Base-by-base conservation (phyloP, 2,888 invertebrate genomes). In the Blastobasis adustella region DNA sequence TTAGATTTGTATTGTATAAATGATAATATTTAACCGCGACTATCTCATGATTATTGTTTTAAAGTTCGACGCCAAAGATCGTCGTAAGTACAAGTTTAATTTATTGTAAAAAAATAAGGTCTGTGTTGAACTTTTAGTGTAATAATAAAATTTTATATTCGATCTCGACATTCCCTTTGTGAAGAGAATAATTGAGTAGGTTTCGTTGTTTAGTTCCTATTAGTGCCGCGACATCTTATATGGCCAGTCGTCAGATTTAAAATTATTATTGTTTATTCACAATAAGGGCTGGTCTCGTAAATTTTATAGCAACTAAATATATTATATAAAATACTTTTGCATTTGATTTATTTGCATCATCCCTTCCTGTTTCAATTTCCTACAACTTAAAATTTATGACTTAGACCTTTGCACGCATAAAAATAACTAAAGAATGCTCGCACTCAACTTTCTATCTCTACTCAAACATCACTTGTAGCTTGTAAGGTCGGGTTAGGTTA, bases 131-230 rank as follows among this genome's bases (percentile, higher is more conserved):
- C 73, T 69, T 70, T 61, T 52, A 61, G 57, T 55, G 54, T 55
- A 53, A 54, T 52, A 53, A 52, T 36, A 50, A 65, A 65, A 63
- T 67, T 66, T 62, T 62, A 66, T 65, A 65, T 67, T 73, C 70
- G 80, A 82, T 84, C 79, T 86, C 83, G 76, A 83, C 85, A 83
- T 86, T 86, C 82, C 86, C 71, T 67, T 23, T 23, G 68, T 76
- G 66, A 75, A 67, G 69, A 76, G 71, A 68, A 63, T 66, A 66
- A 73, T 76, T 71, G 56, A 53, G 57, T 61, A 58, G 54, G 49
- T 47, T 63, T 43, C 42, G n/a, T 50, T 6, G 48, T 57, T 65
- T 69, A 70, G 66, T 73, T 71, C 70, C 73, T 73, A 67, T 65
- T 69, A 62, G 61, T 63, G 61, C 62, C 63, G 65, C 66, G 63